Evolutionary conservation across 53 echinoderm and acorn worm genomes (phyloP).

Genomic region (Apostichopus leukothele): DNA sequence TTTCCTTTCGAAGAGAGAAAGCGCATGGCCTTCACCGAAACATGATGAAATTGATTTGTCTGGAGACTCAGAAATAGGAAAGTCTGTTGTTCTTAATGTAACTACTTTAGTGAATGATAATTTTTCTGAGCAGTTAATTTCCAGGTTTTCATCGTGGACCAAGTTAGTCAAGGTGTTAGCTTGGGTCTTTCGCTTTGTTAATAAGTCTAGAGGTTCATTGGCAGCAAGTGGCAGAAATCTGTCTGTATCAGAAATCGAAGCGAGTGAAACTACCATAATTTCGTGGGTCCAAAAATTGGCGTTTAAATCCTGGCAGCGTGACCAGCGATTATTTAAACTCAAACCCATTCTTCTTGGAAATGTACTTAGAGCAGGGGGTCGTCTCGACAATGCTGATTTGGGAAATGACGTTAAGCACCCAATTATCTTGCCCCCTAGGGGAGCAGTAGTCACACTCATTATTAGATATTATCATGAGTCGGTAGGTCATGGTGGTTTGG

Average conservation of each 20-base stretch:
- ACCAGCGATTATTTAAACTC: slow-evolving; percentile 7
- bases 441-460: too few species aligned
- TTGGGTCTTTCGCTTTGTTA: slow-evolving; percentile 32
- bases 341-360: slow-evolving; percentile 16
- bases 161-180: neutral
- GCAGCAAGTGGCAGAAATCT: slow-evolving; percentile 26
- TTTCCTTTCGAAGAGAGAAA: too few species aligned
- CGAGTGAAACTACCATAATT: slow-evolving; percentile 9
- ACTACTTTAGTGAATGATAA: too few species aligned
- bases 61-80: too few species aligned
- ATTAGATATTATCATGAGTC: too few species aligned
- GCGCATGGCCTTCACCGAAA: too few species aligned
- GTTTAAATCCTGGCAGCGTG: slow-evolving; percentile 18
- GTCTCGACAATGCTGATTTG: slow-evolving; percentile 16
- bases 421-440: too few species aligned
- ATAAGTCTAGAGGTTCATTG: slow-evolving; percentile 18
- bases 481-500: too few species aligned
- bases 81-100: too few species aligned
- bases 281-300: neutral
- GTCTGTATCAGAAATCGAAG: slow-evolving; percentile 7
- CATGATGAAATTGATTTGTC: too few species aligned
- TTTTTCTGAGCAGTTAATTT: too few species aligned
- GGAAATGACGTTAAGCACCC: neutral
- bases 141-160: too few species aligned
- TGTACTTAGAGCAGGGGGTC: neutral